These are phyloP conservation scores for Brachionus angularis DNA, from an alignment of 1,140 invertebrate species.

Conservation along the genomic window DNA sequence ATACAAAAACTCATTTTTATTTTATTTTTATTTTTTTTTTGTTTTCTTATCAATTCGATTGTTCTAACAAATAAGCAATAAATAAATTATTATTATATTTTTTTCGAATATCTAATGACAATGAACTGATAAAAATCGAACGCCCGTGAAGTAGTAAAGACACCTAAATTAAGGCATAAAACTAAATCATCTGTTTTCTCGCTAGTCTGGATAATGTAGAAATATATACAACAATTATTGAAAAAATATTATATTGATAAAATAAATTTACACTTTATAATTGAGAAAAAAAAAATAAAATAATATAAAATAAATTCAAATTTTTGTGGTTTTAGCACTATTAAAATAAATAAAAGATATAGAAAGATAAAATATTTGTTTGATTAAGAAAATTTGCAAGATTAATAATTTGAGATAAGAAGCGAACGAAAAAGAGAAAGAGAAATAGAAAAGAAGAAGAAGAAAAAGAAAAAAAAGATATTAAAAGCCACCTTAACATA, in stretches of 20 bases:
- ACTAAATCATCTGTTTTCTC: slow-evolving; percentile 10
- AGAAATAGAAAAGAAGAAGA: too few species aligned
- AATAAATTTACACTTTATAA: too few species aligned
- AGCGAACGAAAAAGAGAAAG: too few species aligned
- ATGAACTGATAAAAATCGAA: slow-evolving; percentile 7
- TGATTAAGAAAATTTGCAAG: not conserved
- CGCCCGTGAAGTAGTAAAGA: too few species aligned
- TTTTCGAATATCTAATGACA: too few species aligned
- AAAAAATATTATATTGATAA: too few species aligned
- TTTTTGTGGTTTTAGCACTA: slow-evolving; percentile 31
- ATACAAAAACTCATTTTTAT: not conserved
- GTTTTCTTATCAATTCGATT: too few species aligned
- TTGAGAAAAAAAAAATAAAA: slow-evolving; percentile 35
- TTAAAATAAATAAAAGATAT: slow-evolving; percentile 10
- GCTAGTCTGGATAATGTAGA: slow-evolving; percentile 22
- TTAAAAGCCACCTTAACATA: too few species aligned
- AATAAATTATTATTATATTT: too few species aligned
- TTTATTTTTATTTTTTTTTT: not conserved
- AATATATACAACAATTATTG: not conserved
- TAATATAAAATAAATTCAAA: too few species aligned
- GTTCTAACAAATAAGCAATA: too few species aligned
- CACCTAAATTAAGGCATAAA: not conserved
- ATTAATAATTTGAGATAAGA: slow-evolving; percentile 40
- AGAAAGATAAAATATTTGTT: not conserved
- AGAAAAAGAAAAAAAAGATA: too few species aligned